Base-by-base conservation (phyloP, 2,888 invertebrate species). In the Auanema sp. region DNA sequence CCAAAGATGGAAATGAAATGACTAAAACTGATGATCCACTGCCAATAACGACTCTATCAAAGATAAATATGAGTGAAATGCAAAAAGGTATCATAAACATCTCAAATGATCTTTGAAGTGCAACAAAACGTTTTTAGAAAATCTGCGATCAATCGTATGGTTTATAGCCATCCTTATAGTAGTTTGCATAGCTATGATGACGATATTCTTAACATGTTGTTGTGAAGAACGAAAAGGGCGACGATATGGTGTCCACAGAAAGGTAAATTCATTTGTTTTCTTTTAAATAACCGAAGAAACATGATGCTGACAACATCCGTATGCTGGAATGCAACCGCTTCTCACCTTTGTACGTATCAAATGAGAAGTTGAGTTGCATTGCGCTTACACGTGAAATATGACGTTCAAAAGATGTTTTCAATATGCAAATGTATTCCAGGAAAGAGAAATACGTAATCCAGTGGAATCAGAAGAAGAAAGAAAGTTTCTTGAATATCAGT, bases 1-100 rank as follows among this genome's bases (percentile, higher is more conserved):
- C 96, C 11, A 92, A 92, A 58, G 95, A 96, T 84, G 93, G 92
- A 0, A 85, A 86, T 10, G 89, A 89, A 78, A 87, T 18, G 8
- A 58, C 52, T 12, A 25, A 44, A 14, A 68, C 33, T 54, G 59
- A 33, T 33, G 33, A 51, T 63, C 72, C 47, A 14, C 49, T 71
- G 1, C 71, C 71, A 12, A 62, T 75, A 10, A 60, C 60, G 47
- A 75, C 75, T 10, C 49, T 60, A 3, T 69, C 59, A 41, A 60
- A 66, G 41, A 70, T 70, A 53, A 69, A 71, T 40, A 68, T 67
- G 25, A 68, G 66, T 54, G 68, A 72, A 52, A 54, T 73, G 23
- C 70, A 73, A 60, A 68, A 73, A 59, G 75, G 65, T 68, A n/a
- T n/a, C n/a, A n/a, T n/a, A n/a, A n/a, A n/a, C n/a, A n/a, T n/a